A percentile compares a stretch with the other conserved stretches of the same genome.
These are phyloP conservation scores for Pseudorasbora parva DNA, from an alignment of 2,113 vertebrate genomes.

Conservation along the genomic window DNA sequence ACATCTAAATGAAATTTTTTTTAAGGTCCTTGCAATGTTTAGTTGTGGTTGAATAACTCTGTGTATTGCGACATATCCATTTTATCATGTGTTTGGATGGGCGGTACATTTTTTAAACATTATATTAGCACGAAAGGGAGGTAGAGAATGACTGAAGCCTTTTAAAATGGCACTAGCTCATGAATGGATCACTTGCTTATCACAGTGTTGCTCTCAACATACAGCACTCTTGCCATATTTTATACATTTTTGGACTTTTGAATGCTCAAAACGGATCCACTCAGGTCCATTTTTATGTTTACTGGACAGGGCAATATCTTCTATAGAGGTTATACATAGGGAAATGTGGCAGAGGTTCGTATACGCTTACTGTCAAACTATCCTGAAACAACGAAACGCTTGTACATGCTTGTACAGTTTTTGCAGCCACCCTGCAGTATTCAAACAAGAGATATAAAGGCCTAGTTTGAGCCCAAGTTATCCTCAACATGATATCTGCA, in stretches of 20 bases:
- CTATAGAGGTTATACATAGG: background rate
- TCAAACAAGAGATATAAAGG: background rate
- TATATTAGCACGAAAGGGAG: background rate
- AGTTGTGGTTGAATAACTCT: conserved; percentile 14
- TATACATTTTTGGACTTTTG: conserved; percentile 22
- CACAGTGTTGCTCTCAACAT: conserved; percentile 26
- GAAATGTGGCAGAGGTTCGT: background rate
- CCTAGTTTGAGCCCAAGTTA: background rate
- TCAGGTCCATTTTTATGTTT: conserved; percentile 36
- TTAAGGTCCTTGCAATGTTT: background rate
- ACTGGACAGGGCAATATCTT: conserved; percentile 32
- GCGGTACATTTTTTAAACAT: background rate
- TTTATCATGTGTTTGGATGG: background rate
- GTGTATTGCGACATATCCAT: background rate
- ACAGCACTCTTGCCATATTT: conserved; percentile 40
- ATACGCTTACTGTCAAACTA: background rate
- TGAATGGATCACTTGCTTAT: conserved; percentile 21
- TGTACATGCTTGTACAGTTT: background rate
- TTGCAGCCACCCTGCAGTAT: conserved; percentile 26
- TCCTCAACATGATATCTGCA: background rate
- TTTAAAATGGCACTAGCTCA: background rate
- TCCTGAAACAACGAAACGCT: background rate
- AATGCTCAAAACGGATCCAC: conserved; percentile 2
- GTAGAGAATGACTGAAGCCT: conserved; percentile 31
- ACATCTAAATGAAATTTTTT: background rate